These are phyloP conservation scores for Daphoenositta chrysoptera DNA, from an alignment of 2,113 vertebrate species.

Conservation along the genomic window DNA sequence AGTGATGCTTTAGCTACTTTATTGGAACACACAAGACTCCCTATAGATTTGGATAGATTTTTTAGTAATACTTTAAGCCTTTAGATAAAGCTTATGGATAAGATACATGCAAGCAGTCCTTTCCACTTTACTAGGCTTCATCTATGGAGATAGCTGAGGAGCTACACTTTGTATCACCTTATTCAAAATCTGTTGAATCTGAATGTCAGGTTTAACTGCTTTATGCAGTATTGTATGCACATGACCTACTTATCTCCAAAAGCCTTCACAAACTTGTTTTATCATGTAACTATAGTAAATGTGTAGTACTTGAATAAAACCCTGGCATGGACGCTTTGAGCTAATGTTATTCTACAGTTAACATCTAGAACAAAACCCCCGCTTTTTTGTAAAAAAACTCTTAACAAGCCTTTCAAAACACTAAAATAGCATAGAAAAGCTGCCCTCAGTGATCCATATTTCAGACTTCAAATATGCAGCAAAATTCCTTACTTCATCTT, in stretches of 20 bases:
- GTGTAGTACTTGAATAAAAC: not conserved
- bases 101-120: not conserved
- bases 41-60: not conserved
- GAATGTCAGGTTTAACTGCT: not conserved
- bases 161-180: not conserved
- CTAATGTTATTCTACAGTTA: not conserved
- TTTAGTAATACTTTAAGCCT: not conserved
- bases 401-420: not conserved
- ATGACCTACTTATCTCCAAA: not conserved
- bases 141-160: not conserved
- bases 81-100: not conserved
- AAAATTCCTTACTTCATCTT: not conserved
- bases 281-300: not conserved
- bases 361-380: not conserved
- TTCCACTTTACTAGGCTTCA: not conserved
- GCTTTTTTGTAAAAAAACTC: not conserved
- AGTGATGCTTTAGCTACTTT: not conserved
- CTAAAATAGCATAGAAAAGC: not conserved
- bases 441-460: not conserved
- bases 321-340: not conserved
- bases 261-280: not conserved
- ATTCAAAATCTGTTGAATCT: not conserved
- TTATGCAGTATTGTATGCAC: not conserved
- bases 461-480: not conserved
- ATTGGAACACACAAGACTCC: not conserved